Evolutionary conservation across 2,797 vertebrate species (phyloP).

Genomic region (Brachymystax lenok): DNA sequence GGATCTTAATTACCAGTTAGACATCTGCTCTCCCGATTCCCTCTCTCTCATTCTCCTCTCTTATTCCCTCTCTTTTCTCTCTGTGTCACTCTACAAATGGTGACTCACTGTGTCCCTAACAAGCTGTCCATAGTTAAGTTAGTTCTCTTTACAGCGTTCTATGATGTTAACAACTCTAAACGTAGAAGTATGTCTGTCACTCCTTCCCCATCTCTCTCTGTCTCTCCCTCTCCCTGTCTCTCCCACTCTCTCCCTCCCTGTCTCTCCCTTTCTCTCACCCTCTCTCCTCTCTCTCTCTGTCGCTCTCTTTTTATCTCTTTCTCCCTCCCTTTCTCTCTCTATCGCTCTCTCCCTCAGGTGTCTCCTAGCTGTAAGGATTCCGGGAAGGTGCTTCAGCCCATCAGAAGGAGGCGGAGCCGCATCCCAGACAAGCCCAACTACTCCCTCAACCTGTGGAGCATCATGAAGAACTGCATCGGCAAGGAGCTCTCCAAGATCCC

Average conservation of each 20-base stretch:
- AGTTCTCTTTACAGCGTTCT: slow-evolving; percentile 6
- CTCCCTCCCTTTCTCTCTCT: too few species aligned
- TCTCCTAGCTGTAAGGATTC: slow-evolving; percentile 75
- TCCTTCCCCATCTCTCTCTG: background rate
- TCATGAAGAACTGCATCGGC: slow-evolving; percentile 99
- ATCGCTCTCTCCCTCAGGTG: slow-evolving; percentile 51
- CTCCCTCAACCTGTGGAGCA: slow-evolving; percentile 97
- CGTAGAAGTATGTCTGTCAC: background rate
- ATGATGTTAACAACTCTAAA: too few species aligned
- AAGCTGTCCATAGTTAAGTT: slow-evolving; percentile 30
- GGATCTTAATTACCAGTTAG: slow-evolving; percentile 60
- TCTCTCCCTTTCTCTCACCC: background rate
- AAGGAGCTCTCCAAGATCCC: slow-evolving; percentile 98
- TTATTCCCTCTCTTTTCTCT: slow-evolving; percentile 2
- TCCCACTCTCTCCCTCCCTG: background rate
- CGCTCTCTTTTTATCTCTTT: too few species aligned
- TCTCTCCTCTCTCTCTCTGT: background rate
- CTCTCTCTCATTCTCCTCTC: background rate
- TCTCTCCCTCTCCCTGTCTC: background rate
- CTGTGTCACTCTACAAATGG: slow-evolving; percentile 18
- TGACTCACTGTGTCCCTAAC: slow-evolving; percentile 17
- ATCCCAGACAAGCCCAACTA: slow-evolving; percentile 98
- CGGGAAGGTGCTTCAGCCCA: slow-evolving; percentile 74
- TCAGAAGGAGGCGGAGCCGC: slow-evolving; percentile 80
- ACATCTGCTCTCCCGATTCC: slow-evolving; percentile 52